phyloP scores from a whole-genome alignment of 2,797 vertebrate species.

The Syndactyla subalaris region DNA sequence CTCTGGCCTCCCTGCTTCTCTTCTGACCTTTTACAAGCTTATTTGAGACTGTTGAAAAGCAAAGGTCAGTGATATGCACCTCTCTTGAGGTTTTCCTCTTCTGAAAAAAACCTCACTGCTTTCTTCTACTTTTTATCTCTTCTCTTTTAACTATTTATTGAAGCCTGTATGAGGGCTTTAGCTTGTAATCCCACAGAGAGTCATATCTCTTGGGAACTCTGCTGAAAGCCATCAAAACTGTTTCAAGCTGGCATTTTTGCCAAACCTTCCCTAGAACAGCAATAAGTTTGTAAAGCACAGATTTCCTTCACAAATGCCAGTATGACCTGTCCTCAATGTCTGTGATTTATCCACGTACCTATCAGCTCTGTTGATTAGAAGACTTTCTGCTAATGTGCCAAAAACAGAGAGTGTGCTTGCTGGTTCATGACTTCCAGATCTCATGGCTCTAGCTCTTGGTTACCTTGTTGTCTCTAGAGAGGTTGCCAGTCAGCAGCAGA shows the following conservation, averaged over 20 bases:
- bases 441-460: not conserved
- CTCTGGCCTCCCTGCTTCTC: not conserved
- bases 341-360: not conserved
- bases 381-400: not conserved
- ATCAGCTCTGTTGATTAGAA: not conserved
- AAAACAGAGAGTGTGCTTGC: not conserved
- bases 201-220: not conserved
- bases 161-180: not conserved
- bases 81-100: not conserved
- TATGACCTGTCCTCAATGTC: not conserved
- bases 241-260: not conserved
- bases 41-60: not conserved
- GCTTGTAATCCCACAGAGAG: not conserved
- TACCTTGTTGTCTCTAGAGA: not conserved
- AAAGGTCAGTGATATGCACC: not conserved
- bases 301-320: not conserved
- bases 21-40: not conserved
- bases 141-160: not conserved
- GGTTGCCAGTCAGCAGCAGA: not conserved
- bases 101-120: not conserved
- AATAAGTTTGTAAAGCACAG: not conserved
- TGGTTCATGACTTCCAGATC: not conserved
- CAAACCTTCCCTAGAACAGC: not conserved
- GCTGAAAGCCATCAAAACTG: not conserved
- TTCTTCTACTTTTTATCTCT: not conserved